Base-by-base conservation (phyloP, 2,113 vertebrate species). In the Telmatochromis bifrenatus region DNA sequence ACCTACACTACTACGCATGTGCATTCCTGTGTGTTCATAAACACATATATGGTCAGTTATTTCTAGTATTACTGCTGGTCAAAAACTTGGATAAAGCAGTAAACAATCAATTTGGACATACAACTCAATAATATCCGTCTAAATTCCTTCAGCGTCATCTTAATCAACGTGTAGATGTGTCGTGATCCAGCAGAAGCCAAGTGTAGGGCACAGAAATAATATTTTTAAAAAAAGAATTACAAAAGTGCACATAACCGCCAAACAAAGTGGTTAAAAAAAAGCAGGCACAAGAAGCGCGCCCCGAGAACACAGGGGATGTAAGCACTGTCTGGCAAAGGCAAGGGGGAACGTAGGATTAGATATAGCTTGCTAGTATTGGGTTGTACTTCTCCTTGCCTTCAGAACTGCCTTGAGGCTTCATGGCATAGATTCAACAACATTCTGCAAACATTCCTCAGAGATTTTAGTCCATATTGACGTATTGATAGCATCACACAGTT, bases 221-320 rank as follows among this genome's bases (percentile, higher is more conserved):
- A 35, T 6, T n/a, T 45, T 0, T 0, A 12, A 68, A n/a, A 39
- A 39, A 68, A 42, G 35, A 70, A 70, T 39, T 9, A 39, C 12
- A 42, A 70, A 39, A 70, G 35, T 3, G n/a, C 35, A 70, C 35
- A 70, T 13, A 37, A 65, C 7, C 2, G 4, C 19, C 60, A 23
- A 23, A 39, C 62, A 42, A 70, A 39, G 35, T 8, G 6, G n/a
- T 70, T 13, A 0, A 21, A 65, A 56, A 31, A 60, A 33, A 12
- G 4, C 17, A 39, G 62, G 62, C 12, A 23, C 62, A 70, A 70
- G 12, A 68, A 35, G 17, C 6, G 0, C 0, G 1, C 60, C 58
- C 11, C 6, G 1, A 65, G 60, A 65, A 65, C 19, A 21, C 60
- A 37, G 33, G 60, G 19, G 60, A 65, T 65, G 10, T 65, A 65